These are phyloP conservation scores for Paratilapia polleni DNA, from an alignment of 2,113 vertebrate species.

Conservation along the genomic window DNA sequence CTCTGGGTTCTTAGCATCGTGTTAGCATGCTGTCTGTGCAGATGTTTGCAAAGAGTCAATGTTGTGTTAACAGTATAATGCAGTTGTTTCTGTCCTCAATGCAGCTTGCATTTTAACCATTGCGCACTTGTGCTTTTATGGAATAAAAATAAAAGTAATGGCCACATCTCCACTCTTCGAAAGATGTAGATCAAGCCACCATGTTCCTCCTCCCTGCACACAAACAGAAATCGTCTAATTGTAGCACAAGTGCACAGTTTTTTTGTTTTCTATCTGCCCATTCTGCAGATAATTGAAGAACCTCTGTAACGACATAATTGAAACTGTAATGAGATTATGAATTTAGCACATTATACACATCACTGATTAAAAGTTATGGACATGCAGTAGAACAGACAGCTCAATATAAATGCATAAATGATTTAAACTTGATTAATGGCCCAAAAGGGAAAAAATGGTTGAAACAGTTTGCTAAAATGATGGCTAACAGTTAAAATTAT, in stretches of 20 bases:
- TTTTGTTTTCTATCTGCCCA: background rate
- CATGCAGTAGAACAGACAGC: background rate
- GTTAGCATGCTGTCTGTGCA: background rate
- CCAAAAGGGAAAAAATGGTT: background rate
- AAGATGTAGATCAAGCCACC: background rate
- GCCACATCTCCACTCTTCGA: background rate
- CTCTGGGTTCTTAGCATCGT: background rate
- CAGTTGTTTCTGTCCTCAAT: background rate
- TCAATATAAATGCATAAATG: background rate
- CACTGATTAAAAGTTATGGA: too few species aligned
- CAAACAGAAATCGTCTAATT: background rate
- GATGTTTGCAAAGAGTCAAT: background rate
- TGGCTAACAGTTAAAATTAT: background rate
- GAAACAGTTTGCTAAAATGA: background rate
- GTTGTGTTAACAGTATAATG: background rate
- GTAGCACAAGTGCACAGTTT: fast-evolving
- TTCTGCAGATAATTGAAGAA: too few species aligned
- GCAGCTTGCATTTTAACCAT: background rate
- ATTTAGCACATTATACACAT: too few species aligned
- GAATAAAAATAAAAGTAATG: background rate
- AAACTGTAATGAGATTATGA: too few species aligned
- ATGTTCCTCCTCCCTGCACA: background rate
- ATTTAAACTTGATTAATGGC: background rate
- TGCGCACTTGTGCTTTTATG: background rate
- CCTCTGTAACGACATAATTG: too few species aligned